Evolutionary conservation across 2,888 invertebrate species (phyloP).

Genomic region (Liposcelis brunnea): DNA sequence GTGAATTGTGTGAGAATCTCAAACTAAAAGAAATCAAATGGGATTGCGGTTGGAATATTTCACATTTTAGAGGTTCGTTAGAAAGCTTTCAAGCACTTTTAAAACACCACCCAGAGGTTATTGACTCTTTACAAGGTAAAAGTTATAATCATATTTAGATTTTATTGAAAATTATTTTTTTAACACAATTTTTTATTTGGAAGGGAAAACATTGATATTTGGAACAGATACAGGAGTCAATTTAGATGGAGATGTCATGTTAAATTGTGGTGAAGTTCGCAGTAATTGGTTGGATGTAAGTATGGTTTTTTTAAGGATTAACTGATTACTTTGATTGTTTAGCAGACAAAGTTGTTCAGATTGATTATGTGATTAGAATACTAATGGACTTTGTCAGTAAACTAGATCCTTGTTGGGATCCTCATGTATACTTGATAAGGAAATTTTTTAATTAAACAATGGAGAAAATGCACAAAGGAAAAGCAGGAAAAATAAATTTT

Average conservation of each 20-base stretch:
- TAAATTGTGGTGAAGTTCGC: constrained; percentile 84
- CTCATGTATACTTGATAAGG: too few relatives aligned
- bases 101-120: constrained; percentile 52
- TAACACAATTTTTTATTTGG: background rate
- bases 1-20: constrained; percentile 36
- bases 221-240: constrained; percentile 83
- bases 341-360: too few relatives aligned
- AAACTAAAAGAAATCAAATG: constrained; percentile 45
- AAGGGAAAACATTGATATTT: constrained; percentile 65
- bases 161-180: background rate
- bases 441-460: too few relatives aligned
- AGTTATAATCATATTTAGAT: constrained; percentile 1
- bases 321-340: background rate
- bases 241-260: constrained; percentile 73
- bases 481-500: too few relatives aligned
- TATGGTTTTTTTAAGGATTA: too few relatives aligned
- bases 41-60: constrained; percentile 77
- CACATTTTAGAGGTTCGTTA: constrained; percentile 79
- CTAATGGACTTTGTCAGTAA: too few relatives aligned
- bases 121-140: constrained; percentile 48
- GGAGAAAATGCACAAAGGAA: too few relatives aligned
- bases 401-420: too few relatives aligned
- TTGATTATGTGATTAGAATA: too few relatives aligned
- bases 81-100: constrained; percentile 62
- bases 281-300: constrained; percentile 85